Evolutionary conservation across 2,888 invertebrate species (phyloP), one percentile per base, ranked within the genome.

Genomic region (Drosophila colorata): DNA sequence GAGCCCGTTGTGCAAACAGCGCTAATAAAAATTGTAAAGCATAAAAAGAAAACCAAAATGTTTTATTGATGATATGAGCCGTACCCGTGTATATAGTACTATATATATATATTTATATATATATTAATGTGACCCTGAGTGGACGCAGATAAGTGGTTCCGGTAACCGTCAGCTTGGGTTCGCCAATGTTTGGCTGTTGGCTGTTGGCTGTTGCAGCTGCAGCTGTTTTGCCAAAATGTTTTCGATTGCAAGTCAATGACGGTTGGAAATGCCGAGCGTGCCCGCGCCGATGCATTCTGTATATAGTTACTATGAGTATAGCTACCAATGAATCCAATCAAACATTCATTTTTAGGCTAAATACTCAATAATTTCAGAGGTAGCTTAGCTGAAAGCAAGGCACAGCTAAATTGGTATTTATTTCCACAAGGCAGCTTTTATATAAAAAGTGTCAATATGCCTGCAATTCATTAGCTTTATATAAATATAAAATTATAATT

Each of bases 91-190:
- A n/a, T n/a, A n/a, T n/a, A n/a, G n/a, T n/a, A n/a, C n/a, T n/a
- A n/a, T n/a, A n/a, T n/a, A n/a, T n/a, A n/a, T 25, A 37, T 8
- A 47, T n/a, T 43, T 0, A 18, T 33, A 14, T 11, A 35, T 41
- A 16, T 11, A 16, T 14, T 35, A 11, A 18, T 14, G 14, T 38
- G 63, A 23, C 40, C 14, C 71, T 64, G 40, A 14, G 9, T 35
- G 43, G 20, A 23, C 16, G 18, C 33, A 14, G 72, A 73, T 73
- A 64, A 52, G 20, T 13, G 59, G 78, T 74, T 77, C 73, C 73
- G 73, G 78, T 56, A n/a, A 40, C 31, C 41, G 33, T 0, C 31
- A 35, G 25, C 31, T 31, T 25, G 11, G 23, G 33, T 28, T 37
- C 37, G 37, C 25, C 48, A 46, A 41, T 58, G 53, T 75, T 71